These are phyloP conservation scores for Paguma larvata DNA, from an alignment of 2,797 vertebrate genomes.

Conservation along the genomic window DNA sequence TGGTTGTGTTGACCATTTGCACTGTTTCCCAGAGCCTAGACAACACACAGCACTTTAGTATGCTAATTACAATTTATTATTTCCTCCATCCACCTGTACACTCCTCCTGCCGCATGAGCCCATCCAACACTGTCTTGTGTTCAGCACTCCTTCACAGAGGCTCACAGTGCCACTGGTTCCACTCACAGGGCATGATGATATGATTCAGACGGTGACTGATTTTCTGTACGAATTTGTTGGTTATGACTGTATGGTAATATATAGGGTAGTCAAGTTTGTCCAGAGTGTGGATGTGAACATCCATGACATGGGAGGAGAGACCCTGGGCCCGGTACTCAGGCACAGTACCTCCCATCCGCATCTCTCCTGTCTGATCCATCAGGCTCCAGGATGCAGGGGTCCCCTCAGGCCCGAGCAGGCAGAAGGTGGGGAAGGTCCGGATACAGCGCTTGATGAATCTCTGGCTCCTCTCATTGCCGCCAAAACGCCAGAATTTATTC, in stretches of 20 bases:
- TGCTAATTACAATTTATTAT: background rate
- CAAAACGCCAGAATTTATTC: slow-evolving; percentile 68
- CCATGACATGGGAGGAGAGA: background rate
- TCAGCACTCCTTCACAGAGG: background rate
- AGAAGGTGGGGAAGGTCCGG: background rate
- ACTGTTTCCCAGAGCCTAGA: background rate
- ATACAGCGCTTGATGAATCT: slow-evolving; percentile 69
- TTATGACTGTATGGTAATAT: slow-evolving; percentile 56
- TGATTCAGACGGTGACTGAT: background rate
- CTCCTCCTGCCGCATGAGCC: background rate
- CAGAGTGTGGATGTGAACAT: background rate
- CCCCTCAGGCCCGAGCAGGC: slow-evolving; percentile 42
- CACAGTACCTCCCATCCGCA: slow-evolving; percentile 54
- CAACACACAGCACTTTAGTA: background rate
- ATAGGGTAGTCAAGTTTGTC: background rate
- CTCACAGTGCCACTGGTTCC: slow-evolving; percentile 70
- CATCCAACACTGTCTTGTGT: background rate
- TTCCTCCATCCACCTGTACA: background rate
- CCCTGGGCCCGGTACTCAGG: slow-evolving; percentile 56
- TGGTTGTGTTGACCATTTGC: background rate
- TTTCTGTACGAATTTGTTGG: slow-evolving; percentile 52
- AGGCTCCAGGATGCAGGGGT: slow-evolving; percentile 38
- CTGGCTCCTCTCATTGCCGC: slow-evolving; percentile 60
- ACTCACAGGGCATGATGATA: slow-evolving; percentile 32
- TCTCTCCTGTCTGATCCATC: slow-evolving; percentile 74